Evolutionary conservation across 2,113 vertebrate genomes (phyloP), one percentile per base, ranked within the genome.

Genomic region (Anser brachyrhynchus): DNA sequence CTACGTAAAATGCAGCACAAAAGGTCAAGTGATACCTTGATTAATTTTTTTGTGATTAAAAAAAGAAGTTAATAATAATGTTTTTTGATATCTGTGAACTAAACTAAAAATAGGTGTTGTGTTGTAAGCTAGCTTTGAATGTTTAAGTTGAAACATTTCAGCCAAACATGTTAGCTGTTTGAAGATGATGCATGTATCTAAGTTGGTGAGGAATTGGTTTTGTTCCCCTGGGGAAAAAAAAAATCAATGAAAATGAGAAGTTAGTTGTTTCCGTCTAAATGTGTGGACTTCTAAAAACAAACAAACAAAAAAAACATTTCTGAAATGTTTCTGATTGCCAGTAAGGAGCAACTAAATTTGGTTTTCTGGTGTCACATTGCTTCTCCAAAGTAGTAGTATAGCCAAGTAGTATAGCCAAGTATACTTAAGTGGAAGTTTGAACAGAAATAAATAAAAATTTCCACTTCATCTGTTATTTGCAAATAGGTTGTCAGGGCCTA

Each of bases 1-100:
- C 52, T 65, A 1, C 0, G 0, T 41, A 79, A 92, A 61, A 71
- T 37, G 33, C 0, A 0, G 10, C 46, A 11, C 39, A 26, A 35
- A 69, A 73, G 25, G n/a, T 33, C 71, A 46, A 62, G 26, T 35
- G 19, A 37, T 75, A 57, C 17, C 19, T 75, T 10, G 0, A 15
- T 84, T 69, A 33, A 14, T 41, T 72, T 31, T 54, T 49, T 17
- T 44, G 17, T 49, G 49, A 71, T 6, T 6, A 6, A 23, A 12
- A 5, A 51, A 29, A 29, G 62, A 29, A 41, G 62, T 65, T 41
- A 17, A 31, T 54, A 70, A 14, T 59, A 49, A 14, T 29, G 14
- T 26, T 5, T 61, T 92, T 69, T 46, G 49, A 11, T 65, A 61
- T 35, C 37, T 54, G 16, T 46, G 61, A 77, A 8, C 35, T 66